phyloP scores from a whole-genome alignment of 1,140 invertebrate species.

The Drepana arcuata region DNA sequence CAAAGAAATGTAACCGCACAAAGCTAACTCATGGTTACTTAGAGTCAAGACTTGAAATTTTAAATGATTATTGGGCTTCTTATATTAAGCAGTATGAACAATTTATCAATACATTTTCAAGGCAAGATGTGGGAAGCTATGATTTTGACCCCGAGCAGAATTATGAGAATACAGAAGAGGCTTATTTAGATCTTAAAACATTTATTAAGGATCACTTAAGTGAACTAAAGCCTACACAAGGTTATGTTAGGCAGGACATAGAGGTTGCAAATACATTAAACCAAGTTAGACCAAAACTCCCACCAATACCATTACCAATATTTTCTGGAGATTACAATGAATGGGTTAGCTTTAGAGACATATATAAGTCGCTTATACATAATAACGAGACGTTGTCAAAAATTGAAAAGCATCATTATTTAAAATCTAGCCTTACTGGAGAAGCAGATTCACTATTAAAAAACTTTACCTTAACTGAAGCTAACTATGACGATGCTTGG shows the following conservation, averaged over 20 bases:
- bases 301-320: background rate
- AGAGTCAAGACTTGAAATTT: too few species aligned
- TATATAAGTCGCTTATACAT: background rate
- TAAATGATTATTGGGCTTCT: too few species aligned
- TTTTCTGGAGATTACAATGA: background rate
- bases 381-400: background rate
- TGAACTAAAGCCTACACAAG: background rate
- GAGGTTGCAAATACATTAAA: background rate
- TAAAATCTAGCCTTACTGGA: background rate
- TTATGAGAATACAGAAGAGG: constrained; percentile 1
- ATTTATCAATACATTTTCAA: too few species aligned
- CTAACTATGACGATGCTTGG: background rate
- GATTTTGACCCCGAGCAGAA: constrained; percentile 14
- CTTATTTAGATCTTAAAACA: constrained; percentile 2
- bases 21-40: too few species aligned
- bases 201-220: constrained; percentile 4
- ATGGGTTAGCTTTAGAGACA: background rate
- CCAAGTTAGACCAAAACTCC: too few species aligned
- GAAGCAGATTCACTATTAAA: background rate
- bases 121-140: too few species aligned
- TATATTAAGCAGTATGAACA: too few species aligned
- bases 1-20: too few species aligned
- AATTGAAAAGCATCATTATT: background rate
- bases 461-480: background rate
- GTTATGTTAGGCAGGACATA: background rate